Evolutionary conservation across 2,888 invertebrate species (phyloP), one percentile per base, ranked within the genome.

Genomic region (Ectemnius cavifrons): DNA sequence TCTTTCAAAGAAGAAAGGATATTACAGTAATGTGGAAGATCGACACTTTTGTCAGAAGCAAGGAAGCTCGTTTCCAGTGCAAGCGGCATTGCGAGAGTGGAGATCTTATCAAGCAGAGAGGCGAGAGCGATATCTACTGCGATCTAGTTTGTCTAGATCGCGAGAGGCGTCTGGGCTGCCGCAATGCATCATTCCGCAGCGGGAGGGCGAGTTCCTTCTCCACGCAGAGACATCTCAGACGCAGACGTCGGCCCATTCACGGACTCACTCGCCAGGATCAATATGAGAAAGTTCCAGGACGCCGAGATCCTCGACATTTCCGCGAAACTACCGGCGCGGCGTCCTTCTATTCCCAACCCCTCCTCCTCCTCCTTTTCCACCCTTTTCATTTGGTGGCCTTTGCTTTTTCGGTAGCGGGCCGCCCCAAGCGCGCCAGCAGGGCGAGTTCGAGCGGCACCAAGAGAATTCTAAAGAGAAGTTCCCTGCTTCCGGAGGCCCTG

Each of bases 171-270:
- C 62, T 66, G 63, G 64, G 74, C 47, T 78, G 78, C 78, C 84
- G 84, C 84, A 84, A 84, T 84, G 84, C 84, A 84, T 82, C 82
- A 84, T 81, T 77, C 70, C 61, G 66, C 66, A 57, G 59, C 58
- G 71, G 75, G 69, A 14, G 46, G 68, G 64, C 62, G 20, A 16
- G 47, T 69, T 70, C 73, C 64, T 65, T 46, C 71, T 68, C 52
- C 52, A 71, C 79, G 73, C 69, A 61, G 75, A 64, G 68, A 73
- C 75, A 63, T 74, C 74, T 69, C 61, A 67, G 75, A 81, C 79
- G 81, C 81, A 79, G 78, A 81, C 81, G 77, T 78, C 75, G 80
- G 37, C 68, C 64, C 70, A 64, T 72, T 77, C 79, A 70, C 75
- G 16, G 73, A 63, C 52, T 52, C 52, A 16, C 75, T 68, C 68